These are phyloP conservation scores for Tetramorium bicarinatum DNA, from an alignment of 2,888 invertebrate genomes.

Conservation along the genomic window DNA sequence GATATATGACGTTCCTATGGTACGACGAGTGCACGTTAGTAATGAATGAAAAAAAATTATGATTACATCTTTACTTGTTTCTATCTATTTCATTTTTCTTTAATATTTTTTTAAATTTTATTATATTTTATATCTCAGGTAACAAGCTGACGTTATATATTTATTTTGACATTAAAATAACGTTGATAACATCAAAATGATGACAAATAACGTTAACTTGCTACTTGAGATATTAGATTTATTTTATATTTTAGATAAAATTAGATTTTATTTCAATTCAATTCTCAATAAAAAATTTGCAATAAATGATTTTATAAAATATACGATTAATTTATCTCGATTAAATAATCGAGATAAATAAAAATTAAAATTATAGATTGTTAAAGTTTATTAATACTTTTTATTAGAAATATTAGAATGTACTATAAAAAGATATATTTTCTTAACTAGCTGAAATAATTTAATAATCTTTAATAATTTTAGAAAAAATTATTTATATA, in stretches of 20 bases:
- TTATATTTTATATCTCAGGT: not conserved
- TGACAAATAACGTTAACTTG: too few relatives aligned
- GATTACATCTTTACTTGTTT: not conserved
- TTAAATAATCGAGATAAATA: too few relatives aligned
- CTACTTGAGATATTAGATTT: too few relatives aligned
- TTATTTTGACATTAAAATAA: too few relatives aligned
- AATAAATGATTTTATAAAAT: not conserved
- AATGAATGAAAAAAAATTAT: not conserved
- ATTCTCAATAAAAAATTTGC: not conserved
- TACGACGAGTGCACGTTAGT: conserved; percentile 84
- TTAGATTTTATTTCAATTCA: not conserved
- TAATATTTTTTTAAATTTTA: not conserved
- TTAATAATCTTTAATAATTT: not conserved
- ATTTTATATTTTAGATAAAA: too few relatives aligned
- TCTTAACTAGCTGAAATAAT: not conserved
- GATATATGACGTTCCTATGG: conserved; percentile 88
- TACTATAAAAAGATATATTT: not conserved
- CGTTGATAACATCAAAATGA: too few relatives aligned
- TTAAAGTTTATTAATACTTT: not conserved
- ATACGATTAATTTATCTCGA: not conserved
- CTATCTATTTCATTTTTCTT: not conserved
- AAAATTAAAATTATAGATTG: not conserved
- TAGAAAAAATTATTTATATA: conserved; percentile 19
- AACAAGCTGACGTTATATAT: too few relatives aligned
- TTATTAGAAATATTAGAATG: not conserved